Base-by-base conservation (phyloP, 2,797 vertebrate species). In the Spinibarbus caldwelli region DNA sequence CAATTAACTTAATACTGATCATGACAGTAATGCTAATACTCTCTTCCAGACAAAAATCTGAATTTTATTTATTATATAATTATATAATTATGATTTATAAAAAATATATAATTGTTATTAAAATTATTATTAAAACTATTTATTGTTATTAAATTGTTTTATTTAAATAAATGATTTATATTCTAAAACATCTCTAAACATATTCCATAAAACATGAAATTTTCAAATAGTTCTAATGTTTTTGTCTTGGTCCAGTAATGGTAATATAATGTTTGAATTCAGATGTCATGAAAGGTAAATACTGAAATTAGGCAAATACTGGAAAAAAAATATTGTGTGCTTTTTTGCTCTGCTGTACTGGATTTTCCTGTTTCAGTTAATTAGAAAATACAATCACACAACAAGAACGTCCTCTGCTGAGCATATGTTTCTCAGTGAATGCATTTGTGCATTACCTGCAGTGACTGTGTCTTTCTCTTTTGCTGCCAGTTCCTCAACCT, bases 381-480 rank as follows among this genome's bases (percentile, higher is more conserved):
- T 59, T 78, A 59, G 36, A n/a, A 43, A 43, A 47, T 41, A 64
- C 11, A 45, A 21, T 66, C 38, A 34, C 11, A 2, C 12, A 31
- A 45, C 78, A 66, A 79, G 38, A 64, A 41, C 26, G 10, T 64
- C n/a, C 36, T 78, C 57, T 64, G 9, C 38, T 9, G 12, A 59
- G 23, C 23, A 59, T 77, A 14, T 64, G 57, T 64, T 78, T 45
- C 57, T 64, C 29, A 57, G 4, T 57, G 34, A 57, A n/a, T 77
- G 49, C 34, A 38, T 57, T 26, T 41, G 66, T 87, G 15, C 78
- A 45, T 96, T 91, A 99, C 98, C 98, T 94, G 98, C 98, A 0
- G 98, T 99, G 90, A 96, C 91, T 23, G 97, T 99, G 88, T 99
- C 98, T 92, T 97, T 96, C 0, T 99, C 98, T 92, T 90, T 96